Evolutionary conservation across 2,113 vertebrate genomes (phyloP), one percentile per base, ranked within the genome.

Genomic region (Elaphurus davidianus): DNA sequence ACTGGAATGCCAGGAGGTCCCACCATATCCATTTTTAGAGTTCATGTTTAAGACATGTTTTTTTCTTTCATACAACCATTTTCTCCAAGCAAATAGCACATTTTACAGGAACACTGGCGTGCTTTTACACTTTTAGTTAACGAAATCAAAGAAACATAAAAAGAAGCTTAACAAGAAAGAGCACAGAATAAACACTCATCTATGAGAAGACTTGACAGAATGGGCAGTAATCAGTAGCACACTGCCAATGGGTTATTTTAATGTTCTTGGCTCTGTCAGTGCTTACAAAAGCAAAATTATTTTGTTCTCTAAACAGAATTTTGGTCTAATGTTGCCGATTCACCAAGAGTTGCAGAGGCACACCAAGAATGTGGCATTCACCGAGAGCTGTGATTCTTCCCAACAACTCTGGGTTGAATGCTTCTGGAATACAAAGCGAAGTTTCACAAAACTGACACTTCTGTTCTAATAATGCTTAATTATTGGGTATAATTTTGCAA

Each of bases 281-380:
- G 78, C 81, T 90, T 96, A 82, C 21, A 91, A 76, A 92, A 96
- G 92, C 43, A 14, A 76, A 94, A 93, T 94, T 54, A 94, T 86
- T 94, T 96, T 95, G 91, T 94, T 92, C 93, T 97, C 78, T 81
- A 57, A 84, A 96, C 88, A 87, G 17, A 88, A 88, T 54, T 95
- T 87, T 67, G 27, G 17, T 64, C 19, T 97, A 81, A 36, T 52
- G 25, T 50, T 86, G 47, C 82, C 86, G 55, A 76, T 23, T 60
- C 59, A 60, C 27, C 5, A 5, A 14, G 27, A 60, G 27, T 60
- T 60, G 27, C 59, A 60, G 27, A 28, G 27, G 12, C 27, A 28
- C 59, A 60, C 59, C 12, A 4, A 60, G 27, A 47, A 88, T 71
- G 14, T 78, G 36, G 67, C 33, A 86, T 71, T 96, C 78, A 71